Percentiles rank a stretch among this genome's conserved stretches.
These are phyloP conservation scores for Polydesmus complanatus DNA, from an alignment of 2,888 invertebrate genomes.

Conservation along the genomic window DNA sequence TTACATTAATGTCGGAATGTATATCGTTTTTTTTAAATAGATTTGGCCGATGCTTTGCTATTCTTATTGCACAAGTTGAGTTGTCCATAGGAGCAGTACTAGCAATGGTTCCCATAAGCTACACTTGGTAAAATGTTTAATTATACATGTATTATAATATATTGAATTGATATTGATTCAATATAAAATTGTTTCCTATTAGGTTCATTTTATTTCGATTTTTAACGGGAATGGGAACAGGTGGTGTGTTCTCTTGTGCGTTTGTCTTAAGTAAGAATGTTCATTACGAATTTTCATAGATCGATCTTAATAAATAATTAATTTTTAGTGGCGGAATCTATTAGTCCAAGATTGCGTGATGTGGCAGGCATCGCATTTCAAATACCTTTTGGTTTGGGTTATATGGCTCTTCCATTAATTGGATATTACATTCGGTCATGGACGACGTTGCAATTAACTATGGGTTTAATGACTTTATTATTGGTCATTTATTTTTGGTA, in stretches of 20 bases:
- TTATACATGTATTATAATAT: too few relatives aligned
- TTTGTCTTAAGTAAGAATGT: slow-evolving; percentile 6
- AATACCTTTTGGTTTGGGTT: slow-evolving; percentile 9
- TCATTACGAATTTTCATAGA: not conserved
- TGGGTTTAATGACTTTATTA: not conserved
- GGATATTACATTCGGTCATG: slow-evolving; percentile 7
- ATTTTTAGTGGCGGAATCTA: slow-evolving; percentile 5
- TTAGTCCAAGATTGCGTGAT: slow-evolving; percentile 7
- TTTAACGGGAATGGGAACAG: slow-evolving; percentile 9
- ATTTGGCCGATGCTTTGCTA: slow-evolving; percentile 3
- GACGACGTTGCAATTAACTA: slow-evolving; percentile 8
- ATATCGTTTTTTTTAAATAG: not conserved
- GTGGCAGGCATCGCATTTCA: slow-evolving; percentile 12
- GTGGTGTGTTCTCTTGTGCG: slow-evolving; percentile 1
- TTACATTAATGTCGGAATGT: not conserved
- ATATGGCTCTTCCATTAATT: slow-evolving; percentile 6
- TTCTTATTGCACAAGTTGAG: not conserved
- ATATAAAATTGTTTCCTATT: too few relatives aligned
- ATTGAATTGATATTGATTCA: too few relatives aligned
- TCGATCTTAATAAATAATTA: not conserved
- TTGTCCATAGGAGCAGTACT: slow-evolving; percentile 1
- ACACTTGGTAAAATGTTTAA: too few relatives aligned
- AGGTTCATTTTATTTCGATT: slow-evolving; percentile 7
- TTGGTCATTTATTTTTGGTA: slow-evolving; percentile 5
- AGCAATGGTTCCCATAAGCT: slow-evolving; percentile 6